Conservation (phyloP, 2,113 vertebrate genomes). For the Gobio gobio region DNA sequence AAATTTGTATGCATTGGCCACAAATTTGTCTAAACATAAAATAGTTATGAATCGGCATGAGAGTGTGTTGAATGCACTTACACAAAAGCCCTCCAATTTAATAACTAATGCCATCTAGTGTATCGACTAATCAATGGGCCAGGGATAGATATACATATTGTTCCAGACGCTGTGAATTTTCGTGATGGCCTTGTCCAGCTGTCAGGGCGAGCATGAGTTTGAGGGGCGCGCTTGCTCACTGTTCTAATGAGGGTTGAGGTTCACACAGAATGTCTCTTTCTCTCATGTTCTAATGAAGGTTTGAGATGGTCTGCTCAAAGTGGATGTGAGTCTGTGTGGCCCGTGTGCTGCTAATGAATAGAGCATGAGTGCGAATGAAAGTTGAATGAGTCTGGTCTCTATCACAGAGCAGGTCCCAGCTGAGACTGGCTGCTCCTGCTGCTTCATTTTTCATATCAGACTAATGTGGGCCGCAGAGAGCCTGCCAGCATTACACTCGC, state of each 20-base stretch:
- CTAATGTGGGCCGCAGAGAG: slow-evolving; percentile 58
- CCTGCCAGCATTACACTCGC: slow-evolving; percentile 48
- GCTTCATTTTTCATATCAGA: slow-evolving; percentile 57
- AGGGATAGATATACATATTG: too few relatives aligned
- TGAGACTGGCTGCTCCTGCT: slow-evolving; percentile 51
- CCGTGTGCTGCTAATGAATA: slow-evolving; percentile 67
- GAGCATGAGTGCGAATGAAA: slow-evolving; percentile 71
- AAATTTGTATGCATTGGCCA: neutral
- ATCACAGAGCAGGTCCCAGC: slow-evolving; percentile 63
- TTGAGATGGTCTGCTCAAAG: slow-evolving; percentile 38
- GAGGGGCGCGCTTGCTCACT: slow-evolving; percentile 26
- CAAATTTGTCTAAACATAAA: neutral
- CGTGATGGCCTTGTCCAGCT: neutral
- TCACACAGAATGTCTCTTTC: neutral
- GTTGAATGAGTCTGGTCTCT: slow-evolving; percentile 68
- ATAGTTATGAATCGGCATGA: neutral
- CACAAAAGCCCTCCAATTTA: neutral
- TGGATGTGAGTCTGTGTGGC: slow-evolving; percentile 49
- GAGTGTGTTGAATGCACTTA: neutral
- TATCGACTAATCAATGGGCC: neutral
- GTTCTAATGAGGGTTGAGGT: slow-evolving; percentile 16
- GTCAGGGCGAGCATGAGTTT: neutral
- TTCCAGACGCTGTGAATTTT: neutral
- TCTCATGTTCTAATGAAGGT: slow-evolving; percentile 33
- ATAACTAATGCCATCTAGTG: neutral